Base-by-base conservation (phyloP, 1,140 invertebrate species). In the Tetramorium alpestre region DNA sequence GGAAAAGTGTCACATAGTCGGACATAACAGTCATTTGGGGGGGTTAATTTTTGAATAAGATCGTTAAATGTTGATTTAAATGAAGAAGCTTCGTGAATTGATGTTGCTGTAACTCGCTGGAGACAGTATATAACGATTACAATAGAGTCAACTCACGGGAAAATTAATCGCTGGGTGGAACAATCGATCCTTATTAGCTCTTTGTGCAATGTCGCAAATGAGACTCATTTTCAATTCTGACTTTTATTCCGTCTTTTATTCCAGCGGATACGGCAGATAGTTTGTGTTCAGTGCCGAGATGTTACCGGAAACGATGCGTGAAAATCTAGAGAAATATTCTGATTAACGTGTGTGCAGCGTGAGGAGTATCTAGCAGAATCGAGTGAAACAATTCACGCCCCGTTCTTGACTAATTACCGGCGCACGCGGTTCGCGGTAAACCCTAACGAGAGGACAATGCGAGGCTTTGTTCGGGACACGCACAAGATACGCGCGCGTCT, bases 361-460 rank as follows among this genome's bases (percentile, higher is more conserved):
- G 47, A 22, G 16, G 1, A 58, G 18, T 13, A 33, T n/a, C 25
- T 11, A 10, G 7, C 41, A 0, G 8, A 49, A 84, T 60, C 22
- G 18, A 60, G 64, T 38, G 16, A 33, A 73, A 73, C 54, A 54
- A 75, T 72, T 73, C 51, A 18, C 41, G 38, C 13, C 72, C 25
- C 22, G 0, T 47, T 16, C 8, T 65, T 44, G n/a, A 78, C 51
- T 78, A 86, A 86, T 80, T 44, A 38, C 51, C 49, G 28, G 28
- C 25, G 65, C 49, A n/a, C 38, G 73, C 73, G 49, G 16, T n/a
- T 60, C 54, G 44, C 58, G 82, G 33, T 65, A n/a, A 25, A 7
- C 41, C 51, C 67, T 60, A 80, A 89, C 84, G 76, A 73, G n/a
- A 73, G 58, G 70, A 87, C 88, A 90, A 90, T 84, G 65, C 62